Base-by-base conservation (phyloP, 2,888 invertebrate species). In the Nemapogon koenigi region DNA sequence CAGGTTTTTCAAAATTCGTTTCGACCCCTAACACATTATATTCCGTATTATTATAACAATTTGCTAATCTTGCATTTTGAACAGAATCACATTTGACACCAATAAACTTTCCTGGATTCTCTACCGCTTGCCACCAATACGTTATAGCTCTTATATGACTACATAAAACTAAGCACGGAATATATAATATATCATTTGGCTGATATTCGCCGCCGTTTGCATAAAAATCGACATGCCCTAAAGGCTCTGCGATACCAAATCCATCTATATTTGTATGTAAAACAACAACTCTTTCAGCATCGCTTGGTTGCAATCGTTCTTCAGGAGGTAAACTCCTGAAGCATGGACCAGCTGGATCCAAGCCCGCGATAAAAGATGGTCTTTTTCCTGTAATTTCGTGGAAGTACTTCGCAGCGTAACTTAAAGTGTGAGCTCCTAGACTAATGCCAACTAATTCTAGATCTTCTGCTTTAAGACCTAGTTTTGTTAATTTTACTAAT, bases 241-340 rank as follows among this genome's bases (percentile, higher is more conserved):
- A 29, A 0, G 55, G 48, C 35, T 75, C 69, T 0, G 78, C 73
- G 2, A 67, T 72, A 0, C 78, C 78, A 38, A 78, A 78, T 0
- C 76, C 78, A 17, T 78, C 78, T 2, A 78, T 76, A 40, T 78
- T 78, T 0, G 78, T 75, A 19, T 78, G 78, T 0, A 78, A 26
- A 0, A 72, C 49, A 27, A 76, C 75, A 0, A 76, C 72, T 35
- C 46, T 50, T 1, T 53, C 49, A 0, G 60, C 75, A 17, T 76
- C 73, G 0, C 58, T 50, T 1, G 46, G 42, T 3, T 53, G 49
- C 0, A 78, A 43, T 28, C 62, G 65, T 4, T 59, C 47, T 1
- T 62, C 55, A 0, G 52, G 37, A 0, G 59, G 57, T 2, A 78
- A 22, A 0, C 55, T 48, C 11, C 75, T 57, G 37, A 55, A 78